Base-by-base conservation (phyloP, 2,113 vertebrate genomes). In the Phaethornis superciliosus region DNA sequence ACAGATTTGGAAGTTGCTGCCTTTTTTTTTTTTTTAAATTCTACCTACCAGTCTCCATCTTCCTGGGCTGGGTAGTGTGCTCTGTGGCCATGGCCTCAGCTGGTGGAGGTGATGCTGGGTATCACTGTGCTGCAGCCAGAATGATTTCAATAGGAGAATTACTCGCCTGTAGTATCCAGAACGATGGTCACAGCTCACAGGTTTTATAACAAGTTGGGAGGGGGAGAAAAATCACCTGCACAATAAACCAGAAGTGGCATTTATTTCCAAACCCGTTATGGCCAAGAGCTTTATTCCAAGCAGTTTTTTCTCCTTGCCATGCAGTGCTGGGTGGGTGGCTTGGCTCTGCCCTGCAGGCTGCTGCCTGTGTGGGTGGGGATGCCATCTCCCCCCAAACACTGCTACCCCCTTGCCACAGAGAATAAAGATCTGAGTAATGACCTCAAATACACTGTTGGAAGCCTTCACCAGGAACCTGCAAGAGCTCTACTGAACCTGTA, bases 221-320 rank as follows among this genome's bases (percentile, higher is more conserved):
- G 37, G 75, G 35, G 58, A 84, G 69, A 71, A 74, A 74, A 89
- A n/a, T 84, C 81, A 84, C 69, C 92, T 86, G 72, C 77, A 90
- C 77, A 84, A 71, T 14, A 40, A 56, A 46, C 17, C 83, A 92
- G 70, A 88, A 92, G 46, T 1, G 0, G 49, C 17, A 0, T 72
- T 85, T 47, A 28, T 63, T 87, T 63, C 52, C 59, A 87, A 74
- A 58, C 8, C 18, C 0, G 1, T 42, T 74, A 35, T 80, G 67
- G 65, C 63, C 35, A 77, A 74, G 28, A 85, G 37, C 28, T 85
- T 69, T 28, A 9, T 69, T 78, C 62, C 46, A 27, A 82, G 30
- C 8, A 56, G 44, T 7, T 81, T 70, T 81, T 52, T 40, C 15
- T 6, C 17, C 35, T 72, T 62, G 54, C 49, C 49, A 37, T 2